These are phyloP conservation scores for Siderastrea radians DNA, from an alignment of 92 coral and sea anemone species.

Conservation along the genomic window DNA sequence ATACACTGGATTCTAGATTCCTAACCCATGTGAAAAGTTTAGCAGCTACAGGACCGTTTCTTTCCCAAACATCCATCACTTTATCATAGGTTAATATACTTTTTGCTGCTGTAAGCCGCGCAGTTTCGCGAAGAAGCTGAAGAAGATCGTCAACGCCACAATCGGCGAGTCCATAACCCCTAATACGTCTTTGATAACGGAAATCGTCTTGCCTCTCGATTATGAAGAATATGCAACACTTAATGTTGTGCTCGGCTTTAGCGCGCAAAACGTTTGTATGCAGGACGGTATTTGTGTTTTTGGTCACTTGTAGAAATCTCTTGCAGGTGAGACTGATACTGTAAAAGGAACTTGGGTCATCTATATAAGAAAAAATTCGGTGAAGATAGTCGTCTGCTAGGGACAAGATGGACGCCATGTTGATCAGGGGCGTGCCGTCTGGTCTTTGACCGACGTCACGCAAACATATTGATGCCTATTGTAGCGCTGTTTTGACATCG, in stretches of 20 bases:
- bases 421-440: not conserved
- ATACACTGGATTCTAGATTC: slow-evolving; percentile 16
- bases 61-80: slow-evolving; percentile 59
- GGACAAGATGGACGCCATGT: slow-evolving; percentile 47
- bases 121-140: slow-evolving; percentile 25
- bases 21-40: slow-evolving; percentile 72
- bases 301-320: slow-evolving; percentile 35
- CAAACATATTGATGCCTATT: not conserved
- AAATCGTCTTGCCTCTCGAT: not conserved
- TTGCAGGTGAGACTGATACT: slow-evolving; percentile 47
- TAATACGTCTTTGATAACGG: not conserved
- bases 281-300: slow-evolving; percentile 21
- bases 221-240: slow-evolving; percentile 8
- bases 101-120: slow-evolving; percentile 17
- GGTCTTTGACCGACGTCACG: not conserved
- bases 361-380: slow-evolving; percentile 10
- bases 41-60: slow-evolving; percentile 80
- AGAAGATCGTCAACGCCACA: not conserved
- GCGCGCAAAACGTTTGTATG: slow-evolving; percentile 34
- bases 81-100: slow-evolving; percentile 27
- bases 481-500: no score
- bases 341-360: slow-evolving; percentile 20
- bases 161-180: not conserved
- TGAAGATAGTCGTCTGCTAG: slow-evolving; percentile 50
- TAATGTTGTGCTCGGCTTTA: slow-evolving; percentile 59